Percentiles rank a stretch among this genome's conserved stretches.
phyloP scores from a whole-genome alignment of 2,888 invertebrate species.

The Pseudococcus longispinus region DNA sequence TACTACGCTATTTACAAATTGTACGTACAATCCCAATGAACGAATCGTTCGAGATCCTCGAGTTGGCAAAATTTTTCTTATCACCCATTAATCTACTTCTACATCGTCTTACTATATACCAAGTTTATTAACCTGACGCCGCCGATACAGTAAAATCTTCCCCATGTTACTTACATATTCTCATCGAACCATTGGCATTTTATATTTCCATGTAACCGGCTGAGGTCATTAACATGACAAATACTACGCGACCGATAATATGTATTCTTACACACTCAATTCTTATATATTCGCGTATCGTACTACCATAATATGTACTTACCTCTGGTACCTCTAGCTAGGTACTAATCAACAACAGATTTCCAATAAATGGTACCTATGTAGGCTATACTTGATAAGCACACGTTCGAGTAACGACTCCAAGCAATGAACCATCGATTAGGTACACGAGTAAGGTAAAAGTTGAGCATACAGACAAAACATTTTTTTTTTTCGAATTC shows the following conservation, averaged over 20 bases:
- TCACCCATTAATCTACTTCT: not conserved
- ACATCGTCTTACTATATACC: not conserved
- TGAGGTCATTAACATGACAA: slow-evolving; percentile 26
- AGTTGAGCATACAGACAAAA: not conserved
- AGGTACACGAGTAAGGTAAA: not conserved
- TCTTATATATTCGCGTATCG: not conserved
- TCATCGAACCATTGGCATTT: not conserved
- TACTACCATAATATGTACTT: not conserved
- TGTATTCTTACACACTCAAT: not conserved
- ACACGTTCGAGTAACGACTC: not conserved
- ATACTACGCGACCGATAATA: slow-evolving; percentile 23
- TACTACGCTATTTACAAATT: not conserved
- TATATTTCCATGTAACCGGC: not conserved
- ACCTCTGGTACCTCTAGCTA: not conserved
- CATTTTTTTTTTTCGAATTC: slow-evolving; percentile 28
- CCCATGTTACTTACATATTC: not conserved
- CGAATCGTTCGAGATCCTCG: not conserved
- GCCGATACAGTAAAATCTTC: not conserved
- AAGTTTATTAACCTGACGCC: not conserved
- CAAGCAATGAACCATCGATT: not conserved
- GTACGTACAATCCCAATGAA: not conserved
- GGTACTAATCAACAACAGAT: not conserved
- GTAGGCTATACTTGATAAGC: slow-evolving; percentile 1
- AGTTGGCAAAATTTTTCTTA: not conserved
- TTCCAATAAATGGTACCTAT: not conserved